Conservation (phyloP, 2,797 vertebrate genomes). For the Diceros bicornis region DNA sequence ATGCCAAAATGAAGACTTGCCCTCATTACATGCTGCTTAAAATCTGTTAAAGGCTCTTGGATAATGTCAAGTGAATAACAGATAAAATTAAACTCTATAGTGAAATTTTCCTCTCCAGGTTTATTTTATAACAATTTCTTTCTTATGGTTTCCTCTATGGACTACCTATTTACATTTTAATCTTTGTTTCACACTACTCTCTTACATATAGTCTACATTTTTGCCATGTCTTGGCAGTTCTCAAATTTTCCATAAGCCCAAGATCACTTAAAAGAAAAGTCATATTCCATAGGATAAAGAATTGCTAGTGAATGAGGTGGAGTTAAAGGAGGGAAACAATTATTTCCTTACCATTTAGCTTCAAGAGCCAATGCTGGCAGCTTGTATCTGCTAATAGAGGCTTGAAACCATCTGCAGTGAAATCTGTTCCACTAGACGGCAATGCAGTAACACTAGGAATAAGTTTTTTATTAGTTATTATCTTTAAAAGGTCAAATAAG, state of each 20-base stretch:
- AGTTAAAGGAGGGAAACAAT: constrained; percentile 10
- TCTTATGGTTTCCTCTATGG: not conserved
- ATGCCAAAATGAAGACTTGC: not conserved
- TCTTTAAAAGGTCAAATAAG: constrained; percentile 29
- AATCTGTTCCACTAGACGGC: constrained; percentile 18
- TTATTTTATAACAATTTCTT: not conserved
- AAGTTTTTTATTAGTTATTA: constrained; percentile 53
- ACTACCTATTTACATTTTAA: not conserved
- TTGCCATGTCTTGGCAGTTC: not conserved
- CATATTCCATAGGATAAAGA: not conserved
- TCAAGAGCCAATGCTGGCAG: constrained; percentile 6
- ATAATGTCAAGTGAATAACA: not conserved
- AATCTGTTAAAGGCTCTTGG: not conserved
- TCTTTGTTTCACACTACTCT: not conserved
- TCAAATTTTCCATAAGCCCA: not conserved
- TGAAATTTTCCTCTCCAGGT: not conserved
- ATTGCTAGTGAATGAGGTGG: not conserved
- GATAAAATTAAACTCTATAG: not conserved
- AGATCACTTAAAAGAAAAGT: not conserved
- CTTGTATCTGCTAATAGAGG: not conserved
- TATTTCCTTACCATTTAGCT: constrained; percentile 37
- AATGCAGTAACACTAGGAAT: not conserved
- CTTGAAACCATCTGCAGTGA: constrained; percentile 36
- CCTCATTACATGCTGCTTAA: not conserved
- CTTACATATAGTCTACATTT: not conserved